Conservation (phyloP, 2,888 invertebrate species). For the Oeneis ivallda region DNA sequence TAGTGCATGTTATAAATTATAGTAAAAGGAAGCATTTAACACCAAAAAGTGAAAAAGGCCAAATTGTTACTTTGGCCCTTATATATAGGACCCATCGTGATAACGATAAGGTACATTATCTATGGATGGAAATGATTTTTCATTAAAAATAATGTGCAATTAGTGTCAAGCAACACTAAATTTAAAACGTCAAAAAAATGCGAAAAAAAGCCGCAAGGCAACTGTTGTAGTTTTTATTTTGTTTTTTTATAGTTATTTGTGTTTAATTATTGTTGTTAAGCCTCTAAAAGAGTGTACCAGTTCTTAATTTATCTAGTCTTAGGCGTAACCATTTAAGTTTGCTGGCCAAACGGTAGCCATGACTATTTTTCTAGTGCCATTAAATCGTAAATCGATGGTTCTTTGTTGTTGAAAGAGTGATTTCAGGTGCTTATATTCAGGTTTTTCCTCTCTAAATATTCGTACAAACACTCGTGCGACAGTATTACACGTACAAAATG, state of each 20-base stretch:
- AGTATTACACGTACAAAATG: conserved; percentile 9
- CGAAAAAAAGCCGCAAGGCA: conserved; percentile 70
- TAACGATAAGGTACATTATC: conserved; percentile 36
- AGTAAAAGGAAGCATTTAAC: too few relatives aligned
- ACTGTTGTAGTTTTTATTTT: conserved; percentile 64
- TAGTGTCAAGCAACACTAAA: conserved; percentile 77
- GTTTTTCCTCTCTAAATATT: conserved; percentile 21
- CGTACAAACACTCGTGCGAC: conserved; percentile 10
- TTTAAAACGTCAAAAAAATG: conserved; percentile 76
- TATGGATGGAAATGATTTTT: conserved; percentile 52
- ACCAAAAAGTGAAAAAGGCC: too few relatives aligned
- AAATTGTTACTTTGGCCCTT: too few relatives aligned
- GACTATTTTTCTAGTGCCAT: conserved; percentile 71
- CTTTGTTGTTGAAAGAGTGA: conserved; percentile 67
- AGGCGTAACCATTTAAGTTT: conserved; percentile 56
- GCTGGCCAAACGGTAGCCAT: conserved; percentile 59
- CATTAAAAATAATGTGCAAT: conserved; percentile 69
- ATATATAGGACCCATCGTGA: not conserved
- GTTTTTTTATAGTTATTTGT: conserved; percentile 75
- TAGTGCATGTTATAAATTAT: too few relatives aligned
- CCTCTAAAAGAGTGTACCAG: conserved; percentile 55
- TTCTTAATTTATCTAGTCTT: conserved; percentile 73
- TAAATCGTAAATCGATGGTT: conserved; percentile 66
- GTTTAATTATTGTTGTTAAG: conserved; percentile 63
- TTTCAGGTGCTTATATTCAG: conserved; percentile 47